phyloP scores from a whole-genome alignment of 2,888 invertebrate species.

The Drosophila ezoana region DNA sequence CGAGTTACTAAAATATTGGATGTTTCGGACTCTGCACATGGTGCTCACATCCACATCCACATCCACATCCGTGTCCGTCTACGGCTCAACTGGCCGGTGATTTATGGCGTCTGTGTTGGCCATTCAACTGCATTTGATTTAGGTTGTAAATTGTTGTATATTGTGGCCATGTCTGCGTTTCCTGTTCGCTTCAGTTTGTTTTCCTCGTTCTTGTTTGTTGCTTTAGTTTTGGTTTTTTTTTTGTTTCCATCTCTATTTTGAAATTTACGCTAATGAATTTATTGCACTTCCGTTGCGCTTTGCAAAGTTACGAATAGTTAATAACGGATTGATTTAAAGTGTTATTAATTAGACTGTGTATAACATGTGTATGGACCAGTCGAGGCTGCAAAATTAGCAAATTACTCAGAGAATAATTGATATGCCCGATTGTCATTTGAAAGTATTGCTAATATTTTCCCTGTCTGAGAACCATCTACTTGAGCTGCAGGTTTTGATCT shows the following conservation, averaged over 20 bases:
- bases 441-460: too few relatives aligned
- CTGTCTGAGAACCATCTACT: too few relatives aligned
- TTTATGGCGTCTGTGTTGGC: constrained; percentile 81
- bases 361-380: not conserved
- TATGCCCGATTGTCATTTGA: too few relatives aligned
- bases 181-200: constrained; percentile 62
- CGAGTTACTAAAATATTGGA: constrained; percentile 70
- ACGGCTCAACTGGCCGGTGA: constrained; percentile 75
- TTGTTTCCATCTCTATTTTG: constrained; percentile 21
- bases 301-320: constrained; percentile 37
- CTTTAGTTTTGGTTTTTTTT: constrained; percentile 3
- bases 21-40: constrained; percentile 44
- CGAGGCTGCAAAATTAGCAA: not conserved
- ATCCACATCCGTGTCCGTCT: constrained; percentile 42
- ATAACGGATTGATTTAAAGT: constrained; percentile 51
- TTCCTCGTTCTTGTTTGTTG: constrained; percentile 30
- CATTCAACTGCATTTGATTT: constrained; percentile 82
- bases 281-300: constrained; percentile 57
- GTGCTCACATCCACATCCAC: constrained; percentile 25
- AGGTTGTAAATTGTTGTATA: constrained; percentile 81
- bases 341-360: constrained; percentile 48
- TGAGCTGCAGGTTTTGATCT: too few relatives aligned
- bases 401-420: too few relatives aligned
- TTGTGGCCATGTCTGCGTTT: constrained; percentile 72
- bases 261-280: constrained; percentile 77